These are phyloP conservation scores for Hydrotaea diabolus DNA, from an alignment of 2,888 invertebrate species.

Conservation along the genomic window DNA sequence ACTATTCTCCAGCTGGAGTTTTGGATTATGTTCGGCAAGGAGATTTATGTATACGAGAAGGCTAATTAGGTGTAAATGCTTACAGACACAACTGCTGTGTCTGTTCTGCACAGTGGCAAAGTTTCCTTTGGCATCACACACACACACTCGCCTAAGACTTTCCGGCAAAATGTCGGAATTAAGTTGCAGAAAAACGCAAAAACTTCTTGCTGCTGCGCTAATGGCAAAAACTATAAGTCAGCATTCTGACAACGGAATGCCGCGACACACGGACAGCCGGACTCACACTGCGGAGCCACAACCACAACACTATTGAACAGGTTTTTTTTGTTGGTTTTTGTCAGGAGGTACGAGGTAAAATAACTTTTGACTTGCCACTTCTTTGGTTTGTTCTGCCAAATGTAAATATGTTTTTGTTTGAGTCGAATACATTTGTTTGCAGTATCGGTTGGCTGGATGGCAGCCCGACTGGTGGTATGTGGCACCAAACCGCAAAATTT, in stretches of 20 bases:
- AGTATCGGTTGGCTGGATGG: too few relatives aligned
- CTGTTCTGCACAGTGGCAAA: constrained; percentile 3
- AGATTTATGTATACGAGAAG: constrained; percentile 35
- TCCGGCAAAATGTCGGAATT: constrained; percentile 17
- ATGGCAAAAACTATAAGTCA: constrained; percentile 38
- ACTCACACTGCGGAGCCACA: constrained; percentile 45
- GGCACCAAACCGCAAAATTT: constrained; percentile 55
- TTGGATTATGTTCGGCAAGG: constrained; percentile 25
- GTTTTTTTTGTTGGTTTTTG: neutral
- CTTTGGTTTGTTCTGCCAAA: constrained; percentile 28
- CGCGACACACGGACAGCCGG: constrained; percentile 49
- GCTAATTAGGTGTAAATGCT: constrained; percentile 59
- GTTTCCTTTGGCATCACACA: neutral
- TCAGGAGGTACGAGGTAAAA: neutral
- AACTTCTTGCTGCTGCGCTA: constrained; percentile 38
- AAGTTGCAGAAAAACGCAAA: constrained; percentile 19
- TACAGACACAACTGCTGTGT: constrained; percentile 17
- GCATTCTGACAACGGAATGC: constrained; percentile 47
- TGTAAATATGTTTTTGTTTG: constrained; percentile 21
- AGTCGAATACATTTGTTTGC: neutral
- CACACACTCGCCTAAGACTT: neutral
- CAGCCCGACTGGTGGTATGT: constrained; percentile 7
- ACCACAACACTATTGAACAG: constrained; percentile 29
- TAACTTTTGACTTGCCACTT: constrained; percentile 21
- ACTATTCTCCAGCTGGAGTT: constrained; percentile 31